Evolutionary conservation across 2,888 invertebrate genomes (phyloP), one percentile per base, ranked within the genome.

Genomic region (Carcina quercana): DNA sequence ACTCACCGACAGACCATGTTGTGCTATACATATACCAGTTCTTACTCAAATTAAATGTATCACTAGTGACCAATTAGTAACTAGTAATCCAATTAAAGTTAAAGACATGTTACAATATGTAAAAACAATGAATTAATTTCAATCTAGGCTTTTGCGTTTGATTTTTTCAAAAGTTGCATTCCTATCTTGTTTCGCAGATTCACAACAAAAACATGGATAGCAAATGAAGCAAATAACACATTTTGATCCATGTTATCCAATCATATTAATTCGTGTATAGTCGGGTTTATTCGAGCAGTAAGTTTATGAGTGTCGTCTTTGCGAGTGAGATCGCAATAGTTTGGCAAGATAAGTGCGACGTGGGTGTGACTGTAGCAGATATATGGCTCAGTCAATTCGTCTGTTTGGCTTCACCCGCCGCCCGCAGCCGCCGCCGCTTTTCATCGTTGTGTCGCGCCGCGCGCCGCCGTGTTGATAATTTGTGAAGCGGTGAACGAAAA

Each of bases 401-500:
- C 45, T 45, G 41, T 38, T 42, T 38, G 52, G 58, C 57, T 58
- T 54, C 61, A 53, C 59, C 53, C 56, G 62, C 50, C 50, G 51
- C 46, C 43, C 45, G 43, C 40, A 28, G 28, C 43, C 34, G 35
- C 34, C 37, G 35, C 48, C 55, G 55, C 49, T 46, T 45, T 50
- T 48, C n/a, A n/a, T n/a, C n/a, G n/a, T n/a, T n/a, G n/a, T n/a
- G n/a, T n/a, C 45, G 50, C 53, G 61, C 52, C 42, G n/a, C 50
- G 52, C 38, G 53, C 45, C 45, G 50, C 49, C 50, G 59, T 74
- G 74, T 74, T 76, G 75, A 78, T 78, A 70, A 78, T 71, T 76
- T 74, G 71, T 72, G 68, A 68, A 72, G 73, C 69, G 63, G 63
- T 56, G 75, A 72, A 73, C 63, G 79, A 82, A 73, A 80, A 76